Evolutionary conservation across 2,797 vertebrate genomes (phyloP).

Genomic region (Tapera naevia): DNA sequence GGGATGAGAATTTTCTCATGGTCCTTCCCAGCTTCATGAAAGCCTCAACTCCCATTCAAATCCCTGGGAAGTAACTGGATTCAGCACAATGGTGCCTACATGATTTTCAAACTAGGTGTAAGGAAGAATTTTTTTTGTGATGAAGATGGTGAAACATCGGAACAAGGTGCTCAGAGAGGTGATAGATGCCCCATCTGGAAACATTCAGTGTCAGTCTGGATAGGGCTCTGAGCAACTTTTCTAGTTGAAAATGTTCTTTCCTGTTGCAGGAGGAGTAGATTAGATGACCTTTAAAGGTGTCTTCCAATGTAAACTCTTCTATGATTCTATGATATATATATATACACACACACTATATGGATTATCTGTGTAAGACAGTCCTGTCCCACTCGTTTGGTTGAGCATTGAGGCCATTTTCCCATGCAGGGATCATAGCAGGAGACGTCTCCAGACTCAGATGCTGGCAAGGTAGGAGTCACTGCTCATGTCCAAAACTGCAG

Average conservation of each 20-base stretch:
- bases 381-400: background rate
- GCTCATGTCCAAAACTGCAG: background rate
- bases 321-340: background rate
- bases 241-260: background rate
- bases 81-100: background rate
- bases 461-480: background rate
- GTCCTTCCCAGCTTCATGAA: background rate
- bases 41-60: background rate
- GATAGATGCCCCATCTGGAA: background rate
- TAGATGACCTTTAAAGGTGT: background rate
- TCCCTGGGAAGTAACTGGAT: background rate
- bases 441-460: accelerated
- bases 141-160: background rate
- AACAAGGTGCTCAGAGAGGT: background rate
- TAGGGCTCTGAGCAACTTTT: background rate
- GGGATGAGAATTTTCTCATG: background rate
- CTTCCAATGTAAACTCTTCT: background rate
- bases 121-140: background rate
- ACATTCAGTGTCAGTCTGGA: background rate
- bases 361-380: background rate
- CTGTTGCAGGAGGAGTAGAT: background rate
- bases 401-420: background rate
- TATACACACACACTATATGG: background rate
- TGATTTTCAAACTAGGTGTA: background rate
- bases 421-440: background rate